Evolutionary conservation across 2,113 vertebrate species (phyloP), one percentile per base, ranked within the genome.

Genomic region (Barnardius zonarius): DNA sequence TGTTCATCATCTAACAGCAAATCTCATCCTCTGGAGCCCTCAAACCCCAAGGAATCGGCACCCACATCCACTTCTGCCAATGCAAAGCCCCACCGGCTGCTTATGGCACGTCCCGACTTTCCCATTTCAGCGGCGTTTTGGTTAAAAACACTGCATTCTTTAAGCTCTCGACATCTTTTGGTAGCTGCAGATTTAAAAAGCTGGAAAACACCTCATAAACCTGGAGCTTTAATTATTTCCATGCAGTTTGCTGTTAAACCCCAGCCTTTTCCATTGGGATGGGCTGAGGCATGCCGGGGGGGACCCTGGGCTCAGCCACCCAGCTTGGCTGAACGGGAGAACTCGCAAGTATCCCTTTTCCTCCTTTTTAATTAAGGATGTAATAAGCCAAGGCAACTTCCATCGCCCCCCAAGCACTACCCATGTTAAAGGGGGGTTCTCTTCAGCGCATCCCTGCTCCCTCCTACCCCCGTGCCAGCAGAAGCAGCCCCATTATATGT

Each of bases 261-360:
- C 64, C 57, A 44, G 35, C 52, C 33, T 78, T 39, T 67, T 35
- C 48, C 52, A 46, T 51, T 0, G 0, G 37, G 51, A 31, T 31
- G 20, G 52, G 39, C 46, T 20, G 64, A 52, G 0, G 1, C 48
- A 7, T 1, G 0, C 41, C 3, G 0, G 13, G 20, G 70, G 39
- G 37, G 31, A 64, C 55, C 48, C 74, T 72, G 2, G 0, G 46
- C 80, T 68, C 61, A 18, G 48, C 27, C 14, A 4, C 41, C n/a
- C 33, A 31, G 51, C 88, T 23, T 5, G 0, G 41, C 66, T 8
- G 18, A 24, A 79, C 2, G 0, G 6, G 35, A 18, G 31, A 16
- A 46, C 44, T 25, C 43, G 2, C 17, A 6, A 48, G 11, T 4
- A 44, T 3, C 48, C 30, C 19, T 46, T 63, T 18, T 22, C 43